Evolutionary conservation across 53 echinoderm and acorn worm genomes (phyloP), one percentile per base, ranked within the genome.

Genomic region (Holothuria leucospilota): DNA sequence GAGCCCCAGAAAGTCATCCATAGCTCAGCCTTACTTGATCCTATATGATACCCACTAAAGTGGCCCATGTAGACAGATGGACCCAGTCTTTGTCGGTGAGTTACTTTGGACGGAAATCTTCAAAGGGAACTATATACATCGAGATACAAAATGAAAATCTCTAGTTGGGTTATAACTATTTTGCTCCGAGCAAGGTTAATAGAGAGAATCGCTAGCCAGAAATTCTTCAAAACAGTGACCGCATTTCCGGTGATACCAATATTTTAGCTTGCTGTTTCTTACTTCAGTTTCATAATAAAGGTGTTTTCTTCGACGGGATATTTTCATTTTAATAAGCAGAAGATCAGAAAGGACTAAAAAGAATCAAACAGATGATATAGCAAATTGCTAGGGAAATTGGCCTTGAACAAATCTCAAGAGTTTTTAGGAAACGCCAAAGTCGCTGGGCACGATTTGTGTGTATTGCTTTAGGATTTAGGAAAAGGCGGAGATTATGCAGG

Each of bases 131-230:
- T 49, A 14, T 39, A 49, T 30, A 75, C 52, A 75, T 75, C 75
- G 52, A 52, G 51, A 75, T 49, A 38, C 75, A 51, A 75, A 75
- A 75, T 75, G 75, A 75, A 75, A 56, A 75, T 75, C 75, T 52
- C 75, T 41, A 25, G 51, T 75, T 75, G 75, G 75, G 25, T 75
- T 49, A 51, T 51, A 46, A 75, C 26, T 75, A 52, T 75, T 75
- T 75, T 28, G 75, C 75, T 75, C 26, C 75, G 39, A 75, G 75
- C 75, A 52, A 75, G 52, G 75, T 75, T 75, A 52, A 75, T 75
- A 49, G 24, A 49, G 18, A 18, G 56, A 75, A 75, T 51, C 52
- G 75, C 51, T 75, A 75, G 75, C 51, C 75, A 75, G 75, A 52
- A 25, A 49, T 52, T 53, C 52, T 75, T 75, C 75, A 75, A 75